Evolutionary conservation across 2,113 vertebrate genomes (phyloP), one percentile per base, ranked within the genome.

Genomic region (Indri indri): DNA sequence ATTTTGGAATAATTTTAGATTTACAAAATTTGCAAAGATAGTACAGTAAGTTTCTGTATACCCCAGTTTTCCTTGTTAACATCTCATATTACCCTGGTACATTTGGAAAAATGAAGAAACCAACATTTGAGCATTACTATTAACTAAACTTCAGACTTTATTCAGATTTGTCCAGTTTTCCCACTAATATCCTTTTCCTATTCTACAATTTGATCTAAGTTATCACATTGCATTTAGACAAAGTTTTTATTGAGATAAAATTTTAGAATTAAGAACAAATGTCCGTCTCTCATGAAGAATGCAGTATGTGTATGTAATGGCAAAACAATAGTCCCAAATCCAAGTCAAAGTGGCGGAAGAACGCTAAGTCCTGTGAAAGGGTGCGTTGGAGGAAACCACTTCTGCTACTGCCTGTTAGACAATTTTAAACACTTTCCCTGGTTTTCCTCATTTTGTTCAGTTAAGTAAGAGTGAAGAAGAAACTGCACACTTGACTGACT

Each of bases 371-470:
- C 54, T n/a, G 47, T 91, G 84, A 97, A 81, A 95, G 7, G 34
- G 0, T 57, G 80, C 61, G 79, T 94, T 89, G 71, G 70, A 93
- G 93, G 42, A 40, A 96, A 79, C 63, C 71, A 77, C 91, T 96
- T 97, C 77, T 91, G 52, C 1, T 91, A 63, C 93, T 90, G 96
- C 97, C 90, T 93, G 40, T n/a, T 80, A 82, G 95, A 93, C 85
- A 95, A 50, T 90, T 93, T 59, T 42, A 91, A 97, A 92, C 82
- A 93, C 84, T 77, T 50, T 90, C 63, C 80, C 89, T 85, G 93
- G 22, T 59, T 94, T 91, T 94, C 50, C 83, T 96, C 93, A 81
- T 98, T 97, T 97, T 30, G 66, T 91, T 83, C 84, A 79, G 88
- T 32, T 96, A 95, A 97, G 63, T 76, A 96, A 96, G 93, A 89